A percentile compares a stretch with the other conserved stretches of the same genome.
Evolutionary conservation across 2,888 invertebrate genomes (phyloP).

Genomic region (Tinea trinotella): DNA sequence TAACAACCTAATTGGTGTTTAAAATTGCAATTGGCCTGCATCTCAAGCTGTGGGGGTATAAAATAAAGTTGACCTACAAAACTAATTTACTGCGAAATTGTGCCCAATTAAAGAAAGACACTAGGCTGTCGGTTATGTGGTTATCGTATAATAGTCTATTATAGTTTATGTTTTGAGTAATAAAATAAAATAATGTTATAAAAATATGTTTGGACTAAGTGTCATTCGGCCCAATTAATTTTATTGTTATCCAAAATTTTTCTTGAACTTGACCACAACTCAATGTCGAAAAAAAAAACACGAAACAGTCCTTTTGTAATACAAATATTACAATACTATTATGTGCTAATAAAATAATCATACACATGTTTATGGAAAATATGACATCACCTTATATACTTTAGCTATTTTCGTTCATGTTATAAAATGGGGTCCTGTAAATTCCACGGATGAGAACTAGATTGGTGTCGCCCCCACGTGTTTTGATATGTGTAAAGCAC

Average conservation of each 20-base stretch:
- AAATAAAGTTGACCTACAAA: background rate
- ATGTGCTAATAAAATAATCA: slow-evolving; percentile 7
- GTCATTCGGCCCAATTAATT: no score
- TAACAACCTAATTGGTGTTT: slow-evolving; percentile 48
- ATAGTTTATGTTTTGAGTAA: no score
- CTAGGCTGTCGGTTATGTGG: no score
- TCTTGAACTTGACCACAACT: slow-evolving; percentile 63
- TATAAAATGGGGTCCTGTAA: slow-evolving; percentile 6
- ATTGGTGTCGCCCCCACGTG: slow-evolving; percentile 32
- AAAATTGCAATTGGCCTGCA: slow-evolving; percentile 57
- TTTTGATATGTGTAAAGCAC: slow-evolving; percentile 13
- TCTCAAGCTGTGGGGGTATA: slow-evolving; percentile 38
- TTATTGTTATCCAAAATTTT: background rate
- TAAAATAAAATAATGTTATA: no score
- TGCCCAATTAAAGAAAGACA: slow-evolving; percentile 61
- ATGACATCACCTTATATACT: background rate
- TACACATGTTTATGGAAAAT: background rate
- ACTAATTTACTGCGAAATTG: slow-evolving; percentile 46
- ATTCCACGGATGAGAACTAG: background rate
- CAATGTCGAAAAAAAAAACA: slow-evolving; percentile 33
- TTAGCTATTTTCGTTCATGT: background rate
- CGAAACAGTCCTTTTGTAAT: background rate
- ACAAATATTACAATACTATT: background rate
- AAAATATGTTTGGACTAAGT: no score
- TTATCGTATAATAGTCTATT: no score